Evolutionary conservation across 2,113 vertebrate species (phyloP).

Genomic region (Lasiurus cinereus): DNA sequence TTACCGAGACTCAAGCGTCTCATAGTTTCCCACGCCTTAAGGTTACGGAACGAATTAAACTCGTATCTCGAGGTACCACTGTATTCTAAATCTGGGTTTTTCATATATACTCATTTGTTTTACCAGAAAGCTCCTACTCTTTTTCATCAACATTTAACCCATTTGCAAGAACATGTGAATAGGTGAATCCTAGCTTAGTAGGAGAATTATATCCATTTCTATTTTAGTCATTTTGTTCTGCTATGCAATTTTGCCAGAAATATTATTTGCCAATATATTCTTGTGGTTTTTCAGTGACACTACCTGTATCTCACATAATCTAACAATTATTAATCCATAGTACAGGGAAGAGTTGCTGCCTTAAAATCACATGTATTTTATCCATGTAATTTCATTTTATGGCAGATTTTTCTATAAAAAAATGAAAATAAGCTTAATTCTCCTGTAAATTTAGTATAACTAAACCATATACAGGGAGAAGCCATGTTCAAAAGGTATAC

Average conservation of each 20-base stretch:
- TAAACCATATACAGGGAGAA: background rate
- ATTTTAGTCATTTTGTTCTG: constrained; percentile 53
- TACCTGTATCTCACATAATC: background rate
- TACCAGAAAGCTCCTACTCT: background rate
- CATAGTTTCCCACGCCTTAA: no score
- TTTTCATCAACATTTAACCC: constrained; percentile 38
- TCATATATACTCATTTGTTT: background rate
- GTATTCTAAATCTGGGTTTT: constrained; percentile 7
- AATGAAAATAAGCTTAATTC: constrained; percentile 33
- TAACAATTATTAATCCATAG: background rate
- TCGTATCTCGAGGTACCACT: no score
- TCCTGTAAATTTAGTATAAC: constrained; percentile 16
- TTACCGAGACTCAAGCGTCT: no score
- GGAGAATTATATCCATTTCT: background rate
- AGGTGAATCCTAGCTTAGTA: constrained; percentile 2
- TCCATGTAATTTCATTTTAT: background rate
- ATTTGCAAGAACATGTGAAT: background rate
- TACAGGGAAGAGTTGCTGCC: constrained; percentile 21
- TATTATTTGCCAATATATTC: background rate
- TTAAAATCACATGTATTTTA: constrained; percentile 47
- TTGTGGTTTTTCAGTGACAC: background rate
- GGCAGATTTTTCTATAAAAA: constrained; percentile 1
- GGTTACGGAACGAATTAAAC: no score
- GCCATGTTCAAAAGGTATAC: background rate
- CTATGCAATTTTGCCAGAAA: constrained; percentile 24